Evolutionary conservation across 2,888 invertebrate species (phyloP), one percentile per base, ranked within the genome.

Genomic region (Hyposoter didymator): DNA sequence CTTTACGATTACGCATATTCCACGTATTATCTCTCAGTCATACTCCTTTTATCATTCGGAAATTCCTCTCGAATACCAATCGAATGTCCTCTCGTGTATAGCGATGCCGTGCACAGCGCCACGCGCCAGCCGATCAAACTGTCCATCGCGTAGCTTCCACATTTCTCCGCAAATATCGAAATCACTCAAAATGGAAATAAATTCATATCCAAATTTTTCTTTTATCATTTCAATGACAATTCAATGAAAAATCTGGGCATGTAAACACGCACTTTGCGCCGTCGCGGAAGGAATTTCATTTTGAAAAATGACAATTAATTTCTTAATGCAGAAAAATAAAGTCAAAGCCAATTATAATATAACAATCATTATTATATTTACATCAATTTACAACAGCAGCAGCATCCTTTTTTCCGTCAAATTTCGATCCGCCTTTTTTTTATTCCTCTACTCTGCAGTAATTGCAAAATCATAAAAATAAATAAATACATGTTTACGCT

Each of bases 371-470:
- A 28, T 59, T 59, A 86, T 91, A 91, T 91, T 89, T 90, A 91
- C 91, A 91, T 45, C 66, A 88, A 89, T 91, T 85, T 90, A 91
- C 89, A 91, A 78, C 67, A 78, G 84, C 82, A 80, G 84, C 82
- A 80, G 72, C 49, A 84, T 84, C 84, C 62, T 76, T 43, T 72
- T 76, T 47, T 28, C 49, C 5, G 76, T 35, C 59, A 39, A 73
- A 14, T 32, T 17, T 6, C 32, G 7, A 49, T 64, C 52, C 62
- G 43, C 35, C 47, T 28, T 39, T 67, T 39, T 1, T 39, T 39
- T 39, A 0, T 19, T 43, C 45, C 45, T 45, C 4, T 45, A 45
- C 32, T 35, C 59, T 59, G 59, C 22, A 22, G 10, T 10, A 8
- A 22, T 55, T 22, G 3, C 10, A 59, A 59, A 59, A 59, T 28